Conservation (phyloP, 2,888 invertebrate species). For the Zhengitettix transpicula region DNA sequence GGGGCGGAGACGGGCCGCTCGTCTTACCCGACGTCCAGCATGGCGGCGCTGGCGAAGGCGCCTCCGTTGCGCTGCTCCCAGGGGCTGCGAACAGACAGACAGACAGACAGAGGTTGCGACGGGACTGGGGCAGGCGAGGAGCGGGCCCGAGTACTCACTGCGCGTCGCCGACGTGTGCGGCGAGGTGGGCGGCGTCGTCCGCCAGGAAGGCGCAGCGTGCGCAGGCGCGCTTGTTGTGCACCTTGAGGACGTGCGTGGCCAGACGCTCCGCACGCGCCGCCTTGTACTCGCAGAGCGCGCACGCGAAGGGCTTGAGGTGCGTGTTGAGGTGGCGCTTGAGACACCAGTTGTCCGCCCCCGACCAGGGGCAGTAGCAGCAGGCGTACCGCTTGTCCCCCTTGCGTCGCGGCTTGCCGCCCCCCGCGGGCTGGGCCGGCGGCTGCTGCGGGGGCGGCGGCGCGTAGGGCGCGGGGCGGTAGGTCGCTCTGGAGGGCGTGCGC, state of each 20-base stretch:
- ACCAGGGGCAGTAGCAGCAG: conserved; percentile 84
- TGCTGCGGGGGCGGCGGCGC: conserved; percentile 9
- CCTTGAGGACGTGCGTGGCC: conserved; percentile 78
- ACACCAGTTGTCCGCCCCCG: conserved; percentile 88
- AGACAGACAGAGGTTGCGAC: neutral
- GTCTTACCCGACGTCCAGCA: conserved; percentile 8
- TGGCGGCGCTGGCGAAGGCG: conserved; percentile 27
- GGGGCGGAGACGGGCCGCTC: conserved; percentile 4
- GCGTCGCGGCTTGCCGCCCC: conserved; percentile 15
- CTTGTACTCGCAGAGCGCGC: conserved; percentile 82
- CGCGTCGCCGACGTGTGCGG: conserved; percentile 35
- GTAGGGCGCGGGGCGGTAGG: conserved; percentile 8
- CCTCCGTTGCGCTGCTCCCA: conserved; percentile 43
- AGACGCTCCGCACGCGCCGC: conserved; percentile 80
- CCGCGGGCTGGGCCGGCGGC: conserved; percentile 4
- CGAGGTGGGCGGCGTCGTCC: conserved; percentile 64
- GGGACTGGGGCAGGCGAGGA: neutral
- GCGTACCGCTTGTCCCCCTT: conserved; percentile 58
- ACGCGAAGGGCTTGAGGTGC: conserved; percentile 81
- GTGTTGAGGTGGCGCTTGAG: conserved; percentile 83
- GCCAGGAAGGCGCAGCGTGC: conserved; percentile 76
- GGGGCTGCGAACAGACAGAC: conserved; percentile 29
- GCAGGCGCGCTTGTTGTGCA: conserved; percentile 81
- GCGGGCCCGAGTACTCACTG: conserved; percentile 22
- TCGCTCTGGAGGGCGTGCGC: conserved; percentile 20